Base-by-base conservation (phyloP, 2,113 vertebrate species). In the Sakesphorus luctuosus region DNA sequence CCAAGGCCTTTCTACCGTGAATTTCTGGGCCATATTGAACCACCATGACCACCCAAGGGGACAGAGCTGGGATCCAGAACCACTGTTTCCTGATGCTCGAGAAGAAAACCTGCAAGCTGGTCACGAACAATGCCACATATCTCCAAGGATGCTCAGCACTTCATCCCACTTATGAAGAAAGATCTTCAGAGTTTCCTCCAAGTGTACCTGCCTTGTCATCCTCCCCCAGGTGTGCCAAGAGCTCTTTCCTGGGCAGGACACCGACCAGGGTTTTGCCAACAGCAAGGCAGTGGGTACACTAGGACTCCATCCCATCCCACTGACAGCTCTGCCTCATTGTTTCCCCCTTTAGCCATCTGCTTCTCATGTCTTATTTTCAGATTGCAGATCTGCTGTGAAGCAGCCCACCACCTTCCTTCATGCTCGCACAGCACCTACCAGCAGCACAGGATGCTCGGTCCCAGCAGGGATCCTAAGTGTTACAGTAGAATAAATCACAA, bases 251-350 rank as follows among this genome's bases (percentile, higher is more conserved):
- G 11, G 47, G 88, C 90, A 75, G 66, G 87, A 87, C 6, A 7
- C 4, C 0, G 26, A 87, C 21, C 36, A 56, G 38, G 23, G 65
- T 14, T 93, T 73, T 73, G 86, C 85, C 73, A 91, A 10, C 89
- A 89, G 46, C 0, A 0, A 91, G 58, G 89, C 44, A 81, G 76
- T 84, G 74, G 80, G 80, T 89, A 76, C 8, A 0, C 31, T 11
- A 81, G 61, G 94, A 84, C 84, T 87, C 77, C 75, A 85, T 71
- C 87, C 73, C 80, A 84, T 65, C 85, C 55, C 0, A 1, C 87
- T 91, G 93, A 94, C 96, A 93, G 93, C 87, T 91, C 81, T 91
- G 93, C 81, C 93, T 96, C 96, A 94, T 87, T 92, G 86, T 92
- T 92, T 97, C 86, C 65, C 84, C 66, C 53, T 87, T 74, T 49